phyloP scores from a whole-genome alignment of 2,113 vertebrate species.

The Drymodes brunneopygia region DNA sequence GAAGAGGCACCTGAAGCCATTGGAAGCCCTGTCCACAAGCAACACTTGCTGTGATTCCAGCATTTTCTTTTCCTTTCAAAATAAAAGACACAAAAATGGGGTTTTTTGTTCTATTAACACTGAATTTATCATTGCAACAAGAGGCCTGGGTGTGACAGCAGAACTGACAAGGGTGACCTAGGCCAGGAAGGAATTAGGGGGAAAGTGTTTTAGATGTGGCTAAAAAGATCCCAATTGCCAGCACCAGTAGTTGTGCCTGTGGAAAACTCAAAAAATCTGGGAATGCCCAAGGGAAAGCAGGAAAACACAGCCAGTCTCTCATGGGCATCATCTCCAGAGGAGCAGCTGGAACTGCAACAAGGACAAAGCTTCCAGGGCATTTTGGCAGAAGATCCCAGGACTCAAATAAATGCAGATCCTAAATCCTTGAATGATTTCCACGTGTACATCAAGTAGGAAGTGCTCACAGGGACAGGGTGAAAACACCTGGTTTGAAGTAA shows the following conservation, averaged over 20 bases:
- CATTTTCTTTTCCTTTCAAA: background rate
- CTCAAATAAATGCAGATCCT: background rate
- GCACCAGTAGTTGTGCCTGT: background rate
- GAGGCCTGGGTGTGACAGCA: background rate
- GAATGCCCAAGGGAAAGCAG: background rate
- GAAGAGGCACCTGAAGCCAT: background rate
- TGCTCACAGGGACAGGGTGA: background rate
- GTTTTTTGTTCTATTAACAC: background rate
- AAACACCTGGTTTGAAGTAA: background rate
- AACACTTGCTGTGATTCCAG: background rate
- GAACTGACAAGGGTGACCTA: background rate
- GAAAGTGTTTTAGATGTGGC: background rate
- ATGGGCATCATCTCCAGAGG: background rate
- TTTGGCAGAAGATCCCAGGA: background rate
- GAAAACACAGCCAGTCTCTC: background rate
- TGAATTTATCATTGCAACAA: background rate
- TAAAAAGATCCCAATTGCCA: background rate
- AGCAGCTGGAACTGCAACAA: background rate
- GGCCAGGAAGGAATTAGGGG: background rate
- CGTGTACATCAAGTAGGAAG: background rate
- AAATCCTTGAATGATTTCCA: background rate
- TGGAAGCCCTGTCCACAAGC: background rate
- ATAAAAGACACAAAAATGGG: background rate
- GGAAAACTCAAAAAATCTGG: background rate
- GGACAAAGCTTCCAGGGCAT: background rate